Evolutionary conservation across 2,113 vertebrate genomes (phyloP), one percentile per base, ranked within the genome.

Genomic region (Neotoma lepida): DNA sequence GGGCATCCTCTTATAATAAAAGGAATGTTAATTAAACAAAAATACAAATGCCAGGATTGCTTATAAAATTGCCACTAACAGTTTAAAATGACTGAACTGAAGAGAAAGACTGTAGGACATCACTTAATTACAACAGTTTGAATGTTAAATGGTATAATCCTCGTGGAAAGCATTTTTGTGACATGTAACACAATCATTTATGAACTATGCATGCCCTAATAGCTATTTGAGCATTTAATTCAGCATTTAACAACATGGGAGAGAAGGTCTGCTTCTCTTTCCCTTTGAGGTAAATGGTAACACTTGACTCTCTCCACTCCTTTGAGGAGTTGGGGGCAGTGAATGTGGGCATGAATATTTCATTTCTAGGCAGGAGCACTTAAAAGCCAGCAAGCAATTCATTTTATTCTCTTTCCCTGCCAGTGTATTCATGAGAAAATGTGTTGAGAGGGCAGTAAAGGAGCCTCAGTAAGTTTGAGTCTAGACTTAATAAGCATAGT

Each of bases 21-120:
- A 30, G 9, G 78, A 88, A 89, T 88, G 2, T 78, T 70, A 93
- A 49, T 88, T 86, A 94, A 93, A 78, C 26, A 85, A 89, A 95
- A 96, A 68, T n/a, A 73, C 8, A 90, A 80, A 81, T 78, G 41
- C 3, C 20, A 89, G 20, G 77, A 88, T 87, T 87, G 30, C 30
- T 89, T 70, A 93, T 41, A 39, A 78, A 94, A 74, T 39, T 73
- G 9, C 51, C 54, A 76, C 84, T 49, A 51, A 82, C 49, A 41
- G 54, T 63, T 95, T 89, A 54, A 80, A 86, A 89, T 91, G 70
- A 81, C 0, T 41, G 14, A 74, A 74, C 54, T 76, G 2, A 91
- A 89, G 46, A 91, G 35, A 88, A 41, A 41, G 58, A 58, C 10
- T 68, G 9, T 46, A 82, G 10, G 39, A 15, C 89, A 78, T 51